Base-by-base conservation (phyloP, 2,113 vertebrate species). In the Grammatotria lemairii region DNA sequence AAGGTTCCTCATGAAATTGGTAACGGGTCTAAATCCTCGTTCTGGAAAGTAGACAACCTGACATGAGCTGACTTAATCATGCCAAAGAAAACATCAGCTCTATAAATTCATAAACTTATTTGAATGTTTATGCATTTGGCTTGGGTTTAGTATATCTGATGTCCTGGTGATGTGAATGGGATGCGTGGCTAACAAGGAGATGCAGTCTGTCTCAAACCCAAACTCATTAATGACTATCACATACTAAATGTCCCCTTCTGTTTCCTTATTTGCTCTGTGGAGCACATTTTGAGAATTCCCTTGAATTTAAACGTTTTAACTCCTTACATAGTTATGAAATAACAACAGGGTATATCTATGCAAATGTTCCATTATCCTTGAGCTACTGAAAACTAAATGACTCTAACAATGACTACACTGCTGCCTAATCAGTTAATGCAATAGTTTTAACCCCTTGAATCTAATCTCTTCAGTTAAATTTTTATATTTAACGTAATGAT, bases 1-100 rank as follows among this genome's bases (percentile, higher is more conserved):
- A 79, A 99, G 97, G 96, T 99, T 99, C 96, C 97, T 98, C 96
- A 97, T 95, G 93, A 99, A 99, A 96, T 97, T 98, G 73, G 97
- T 98, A 94, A 99, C 97, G 1, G 99, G 99, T 96, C 96, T 98
- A 97, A 98, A 97, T 84, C 98, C 98, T 79, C 98, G 97, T 93
- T 99, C 99, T 99, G 95, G 84, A 83, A 86, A 85, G 57, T 49
- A 45, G n/a, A 47, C 6, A 2, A 8, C 40, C 42, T 19, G 40
- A 79, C 42, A 51, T 78, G 17, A 9, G 21, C 31, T 38, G 21
- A 31, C 14, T 9, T 42, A 8, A 11, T 80, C 13, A 83, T 3
- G 49, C 21, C 42, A 53, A 35, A 70, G 45, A 28, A 28, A 70
- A 38, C 28, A 21, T 75, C n/a, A 55, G 21, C 58, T 54, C 21